Evolutionary conservation across 2,113 vertebrate species (phyloP).

Genomic region (Poicephalus meyeri): DNA sequence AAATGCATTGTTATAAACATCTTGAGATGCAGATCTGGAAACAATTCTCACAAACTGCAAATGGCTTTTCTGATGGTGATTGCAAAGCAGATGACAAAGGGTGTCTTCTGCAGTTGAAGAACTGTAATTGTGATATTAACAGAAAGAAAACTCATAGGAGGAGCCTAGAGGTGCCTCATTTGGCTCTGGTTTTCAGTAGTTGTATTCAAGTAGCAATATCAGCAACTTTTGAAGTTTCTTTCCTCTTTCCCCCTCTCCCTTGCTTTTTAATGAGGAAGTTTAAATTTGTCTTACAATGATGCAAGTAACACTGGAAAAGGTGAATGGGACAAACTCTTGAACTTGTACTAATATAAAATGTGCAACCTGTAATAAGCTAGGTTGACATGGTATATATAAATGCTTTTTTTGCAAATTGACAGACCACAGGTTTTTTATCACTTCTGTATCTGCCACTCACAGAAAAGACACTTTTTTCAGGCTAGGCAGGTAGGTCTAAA

Average conservation of each 20-base stretch:
- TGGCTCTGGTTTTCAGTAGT: background rate
- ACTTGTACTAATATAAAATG: background rate
- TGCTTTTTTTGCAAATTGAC: background rate
- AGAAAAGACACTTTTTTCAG: background rate
- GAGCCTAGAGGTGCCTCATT: background rate
- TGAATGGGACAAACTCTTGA: background rate
- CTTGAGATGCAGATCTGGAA: background rate
- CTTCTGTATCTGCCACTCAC: fast-evolving
- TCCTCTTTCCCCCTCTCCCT: fast-evolving
- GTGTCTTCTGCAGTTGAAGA: background rate
- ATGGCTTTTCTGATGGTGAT: background rate
- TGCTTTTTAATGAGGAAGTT: background rate
- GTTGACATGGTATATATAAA: background rate
- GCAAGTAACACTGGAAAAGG: background rate
- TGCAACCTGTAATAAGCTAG: background rate
- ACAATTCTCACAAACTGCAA: background rate
- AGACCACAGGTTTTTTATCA: background rate
- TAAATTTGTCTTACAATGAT: background rate
- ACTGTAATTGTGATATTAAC: background rate
- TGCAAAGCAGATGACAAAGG: background rate
- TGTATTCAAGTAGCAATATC: background rate
- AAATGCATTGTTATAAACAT: background rate
- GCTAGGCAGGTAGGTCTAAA: background rate
- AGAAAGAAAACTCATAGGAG: background rate
- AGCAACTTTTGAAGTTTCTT: background rate